Base-by-base conservation (phyloP, 2,113 vertebrate species). In the Deroptyus accipitrinus region DNA sequence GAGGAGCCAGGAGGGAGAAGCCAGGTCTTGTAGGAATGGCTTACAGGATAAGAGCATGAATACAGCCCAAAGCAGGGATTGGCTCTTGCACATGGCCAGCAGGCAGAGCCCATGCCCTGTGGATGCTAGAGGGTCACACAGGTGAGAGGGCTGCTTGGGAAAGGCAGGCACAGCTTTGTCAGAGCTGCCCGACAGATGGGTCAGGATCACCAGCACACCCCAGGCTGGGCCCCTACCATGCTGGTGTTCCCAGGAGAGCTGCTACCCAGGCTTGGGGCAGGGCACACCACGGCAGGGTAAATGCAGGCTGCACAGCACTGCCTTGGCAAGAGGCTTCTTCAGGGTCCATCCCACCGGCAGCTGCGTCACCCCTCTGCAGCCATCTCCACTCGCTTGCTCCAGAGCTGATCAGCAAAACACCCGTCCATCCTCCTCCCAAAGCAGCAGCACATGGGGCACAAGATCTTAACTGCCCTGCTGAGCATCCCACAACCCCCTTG, bases 101-200 rank as follows among this genome's bases (percentile, higher is more conserved):
- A 77, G n/a, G 54, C 46, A 92, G 49, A 74, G 55, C 39, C 27
- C 0, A 0, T 49, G 28, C 35, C 35, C 49, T 37, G 24, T 42
- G 24, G 55, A 39, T 59, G 63, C 35, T 4, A 19, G 27, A 0
- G 1, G 63, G 31, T 27, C 55, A 72, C 55, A 49, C 31, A 75
- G 76, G 54, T 55, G 18, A 41, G 13, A 76, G 16, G 35, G 33
- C 55, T 64, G 55, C 51, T 66, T 51, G 16, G 12, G 37, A 37
- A 59, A 59, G 41, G 64, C 78, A 83, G n/a, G 37, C 10, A 76
- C 48, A 82, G 42, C 35, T 77, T 11, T 3, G 0, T 48, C n/a
- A 62, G n/a, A 61, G 31, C 54, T 54, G 37, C 51, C 10, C 0
- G 1, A 23, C 51, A 46, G 5, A 6, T 1, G 3, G 39, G 39